Percentiles rank a stretch among this genome's conserved stretches.
Evolutionary conservation across 1,140 invertebrate species (phyloP).

Genomic region (Tenebrio molitor): DNA sequence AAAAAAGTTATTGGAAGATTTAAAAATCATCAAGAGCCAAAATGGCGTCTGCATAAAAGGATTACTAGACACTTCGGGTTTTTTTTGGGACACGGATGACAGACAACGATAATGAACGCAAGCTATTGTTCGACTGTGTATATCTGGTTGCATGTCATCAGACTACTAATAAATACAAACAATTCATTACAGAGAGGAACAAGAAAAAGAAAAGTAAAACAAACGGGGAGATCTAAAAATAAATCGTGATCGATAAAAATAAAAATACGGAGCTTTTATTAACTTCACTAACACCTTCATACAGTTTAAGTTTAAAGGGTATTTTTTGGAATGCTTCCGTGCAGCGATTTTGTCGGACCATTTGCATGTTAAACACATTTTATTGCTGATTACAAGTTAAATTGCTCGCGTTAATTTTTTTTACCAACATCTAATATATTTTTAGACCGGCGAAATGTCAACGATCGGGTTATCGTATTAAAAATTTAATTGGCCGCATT

Average conservation of each 20-base stretch:
- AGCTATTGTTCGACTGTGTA: background rate
- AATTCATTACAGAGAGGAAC: background rate
- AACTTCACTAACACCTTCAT: constrained; percentile 17
- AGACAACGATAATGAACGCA: background rate
- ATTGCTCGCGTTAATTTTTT: constrained; percentile 21
- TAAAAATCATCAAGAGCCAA: constrained; percentile 2
- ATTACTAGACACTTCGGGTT: background rate
- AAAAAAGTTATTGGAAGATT: constrained; percentile 7
- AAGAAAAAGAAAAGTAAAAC: background rate
- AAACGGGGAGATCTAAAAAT: constrained; percentile 19
- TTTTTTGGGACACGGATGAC: background rate
- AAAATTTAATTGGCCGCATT: too few relatives aligned
- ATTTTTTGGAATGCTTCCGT: constrained; percentile 32
- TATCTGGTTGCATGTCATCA: background rate
- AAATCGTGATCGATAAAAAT: constrained; percentile 14
- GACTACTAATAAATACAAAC: background rate
- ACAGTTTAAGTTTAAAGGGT: constrained; percentile 7
- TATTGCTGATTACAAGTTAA: constrained; percentile 31
- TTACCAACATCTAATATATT: background rate
- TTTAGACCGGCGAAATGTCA: background rate
- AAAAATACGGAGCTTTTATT: background rate
- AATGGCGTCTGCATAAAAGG: constrained; percentile 1
- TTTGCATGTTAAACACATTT: constrained; percentile 32
- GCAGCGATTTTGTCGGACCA: background rate
- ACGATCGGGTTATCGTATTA: too few relatives aligned